Evolutionary conservation across 2,797 vertebrate genomes (phyloP).

Genomic region (Anguilla marmorata): DNA sequence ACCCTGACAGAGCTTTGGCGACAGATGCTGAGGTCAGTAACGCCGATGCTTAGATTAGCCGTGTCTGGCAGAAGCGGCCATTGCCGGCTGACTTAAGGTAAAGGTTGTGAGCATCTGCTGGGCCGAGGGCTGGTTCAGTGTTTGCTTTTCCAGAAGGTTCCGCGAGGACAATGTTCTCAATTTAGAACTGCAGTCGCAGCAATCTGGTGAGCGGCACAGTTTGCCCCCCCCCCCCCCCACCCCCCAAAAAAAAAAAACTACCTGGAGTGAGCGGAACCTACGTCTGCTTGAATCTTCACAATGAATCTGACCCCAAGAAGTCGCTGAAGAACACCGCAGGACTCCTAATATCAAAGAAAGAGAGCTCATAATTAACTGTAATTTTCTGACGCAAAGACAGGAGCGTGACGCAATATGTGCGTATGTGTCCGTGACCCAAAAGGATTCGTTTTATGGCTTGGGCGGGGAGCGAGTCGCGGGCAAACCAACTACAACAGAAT

Average conservation of each 20-base stretch:
- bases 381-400: not conserved
- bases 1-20: not conserved
- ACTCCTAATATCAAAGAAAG: not conserved
- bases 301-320: too few species aligned
- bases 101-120: conserved; percentile 6
- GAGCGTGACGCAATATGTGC: not conserved
- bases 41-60: conserved; percentile 2
- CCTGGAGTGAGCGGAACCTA: not conserved
- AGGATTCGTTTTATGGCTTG: not conserved
- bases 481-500: not conserved
- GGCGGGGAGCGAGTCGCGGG: not conserved
- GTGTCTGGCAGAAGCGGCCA: not conserved
- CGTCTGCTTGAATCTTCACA: too few species aligned
- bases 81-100: not conserved
- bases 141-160: conserved; percentile 21
- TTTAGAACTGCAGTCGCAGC: conserved; percentile 24
- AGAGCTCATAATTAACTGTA: not conserved
- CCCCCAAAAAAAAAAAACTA: not conserved
- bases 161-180: not conserved
- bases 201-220: not conserved
- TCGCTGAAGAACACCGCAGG: not conserved
- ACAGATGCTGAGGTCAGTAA: conserved; percentile 19
- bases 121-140: not conserved
- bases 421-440: not conserved
- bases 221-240: not conserved